These are phyloP conservation scores for Chironomus tepperi DNA, from an alignment of 1,140 invertebrate species.

Conservation along the genomic window DNA sequence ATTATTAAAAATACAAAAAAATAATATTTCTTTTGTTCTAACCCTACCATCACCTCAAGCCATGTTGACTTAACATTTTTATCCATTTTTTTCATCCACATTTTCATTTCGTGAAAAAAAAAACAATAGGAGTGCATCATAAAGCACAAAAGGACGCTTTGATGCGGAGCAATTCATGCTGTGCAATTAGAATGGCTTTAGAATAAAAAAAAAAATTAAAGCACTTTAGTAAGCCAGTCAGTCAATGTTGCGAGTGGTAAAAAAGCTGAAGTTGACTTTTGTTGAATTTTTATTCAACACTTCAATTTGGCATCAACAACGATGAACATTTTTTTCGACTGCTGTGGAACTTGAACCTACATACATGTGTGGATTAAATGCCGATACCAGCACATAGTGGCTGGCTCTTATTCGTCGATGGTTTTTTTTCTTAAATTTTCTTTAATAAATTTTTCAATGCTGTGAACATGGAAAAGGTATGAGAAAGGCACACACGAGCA, in stretches of 20 bases:
- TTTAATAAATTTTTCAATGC: constrained; percentile 20
- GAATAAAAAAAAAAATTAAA: neutral
- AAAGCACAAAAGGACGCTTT: neutral
- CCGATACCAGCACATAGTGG: too few species aligned
- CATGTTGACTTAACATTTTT: too few species aligned
- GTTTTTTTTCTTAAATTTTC: constrained; percentile 10
- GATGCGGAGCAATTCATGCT: neutral
- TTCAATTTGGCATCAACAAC: constrained; percentile 10
- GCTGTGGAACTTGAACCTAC: neutral
- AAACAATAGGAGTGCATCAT: neutral
- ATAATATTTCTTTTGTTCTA: too few species aligned
- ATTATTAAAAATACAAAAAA: too few species aligned
- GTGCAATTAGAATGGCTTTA: neutral
- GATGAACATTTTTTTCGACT: neutral
- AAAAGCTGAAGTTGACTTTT: neutral
- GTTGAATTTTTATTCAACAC: constrained; percentile 19
- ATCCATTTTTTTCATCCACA: too few species aligned
- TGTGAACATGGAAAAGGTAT: too few species aligned
- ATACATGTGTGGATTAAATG: neutral
- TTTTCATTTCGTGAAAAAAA: neutral
- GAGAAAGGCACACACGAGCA: neutral
- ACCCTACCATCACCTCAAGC: too few species aligned
- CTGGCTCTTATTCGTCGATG: neutral
- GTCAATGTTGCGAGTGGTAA: neutral
- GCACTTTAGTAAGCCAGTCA: neutral